phyloP scores from a whole-genome alignment of 2,888 invertebrate genomes.

The Ecliptopera silaceata region DNA sequence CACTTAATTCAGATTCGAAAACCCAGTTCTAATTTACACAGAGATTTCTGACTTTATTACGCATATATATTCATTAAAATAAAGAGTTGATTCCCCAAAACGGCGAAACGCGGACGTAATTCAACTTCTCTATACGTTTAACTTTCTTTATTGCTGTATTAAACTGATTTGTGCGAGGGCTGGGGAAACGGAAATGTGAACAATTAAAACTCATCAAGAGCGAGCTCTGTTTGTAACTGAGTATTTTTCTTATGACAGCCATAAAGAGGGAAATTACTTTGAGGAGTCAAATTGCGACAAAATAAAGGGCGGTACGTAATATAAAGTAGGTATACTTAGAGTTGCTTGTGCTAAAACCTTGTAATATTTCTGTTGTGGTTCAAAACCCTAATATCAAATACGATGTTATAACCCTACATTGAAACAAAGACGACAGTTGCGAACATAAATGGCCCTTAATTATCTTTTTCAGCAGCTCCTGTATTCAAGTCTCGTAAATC shows the following conservation, averaged over 20 bases:
- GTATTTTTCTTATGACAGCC: neutral
- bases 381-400: no score
- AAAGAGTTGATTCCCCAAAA: slow-evolving; percentile 20
- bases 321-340: no score
- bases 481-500: slow-evolving; percentile 15
- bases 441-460: neutral
- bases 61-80: slow-evolving; percentile 37
- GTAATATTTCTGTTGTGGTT: no score
- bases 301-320: no score
- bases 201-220: slow-evolving; percentile 1
- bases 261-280: neutral
- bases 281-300: no score
- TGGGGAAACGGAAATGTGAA: slow-evolving; percentile 24
- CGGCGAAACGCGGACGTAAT: slow-evolving; percentile 28
- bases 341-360: no score
- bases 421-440: no score
- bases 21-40: slow-evolving; percentile 42
- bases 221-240: neutral
- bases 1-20: slow-evolving; percentile 51
- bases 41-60: slow-evolving; percentile 40
- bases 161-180: slow-evolving; percentile 22
- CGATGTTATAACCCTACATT: no score
- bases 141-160: slow-evolving; percentile 24
- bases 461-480: neutral
- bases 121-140: slow-evolving; percentile 23